Base-by-base conservation (phyloP, 35 echinoderm and acorn worm genomes). In the Hemicentrotus pulcherrimus region DNA sequence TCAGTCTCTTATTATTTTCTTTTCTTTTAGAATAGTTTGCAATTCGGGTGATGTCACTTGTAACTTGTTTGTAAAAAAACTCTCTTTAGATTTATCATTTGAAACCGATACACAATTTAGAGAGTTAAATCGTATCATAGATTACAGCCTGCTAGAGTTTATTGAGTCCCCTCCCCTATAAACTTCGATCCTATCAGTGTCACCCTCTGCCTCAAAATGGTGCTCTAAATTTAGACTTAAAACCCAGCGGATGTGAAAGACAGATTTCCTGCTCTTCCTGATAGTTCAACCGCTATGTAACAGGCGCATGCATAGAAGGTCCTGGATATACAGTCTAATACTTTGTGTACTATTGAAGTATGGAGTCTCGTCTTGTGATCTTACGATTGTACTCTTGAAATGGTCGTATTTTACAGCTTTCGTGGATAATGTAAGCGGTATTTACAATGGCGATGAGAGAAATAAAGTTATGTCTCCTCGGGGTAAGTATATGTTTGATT, bases 371-470 rank as follows among this genome's bases (percentile, higher is more conserved):
- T 6, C 65, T 55, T 15, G 50, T 10, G 15, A 78, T 24, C 19
- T 4, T 6, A 78, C 28, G 24, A 28, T 78, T 78, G 4, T 7
- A 22, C 65, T 78, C 65, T 78, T 93, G 91, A 93, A 93, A 93
- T 93, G 91, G n/a, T 93, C 48, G 45, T 58, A 48, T 47, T 93
- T 48, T 93, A 93, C 91, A 11, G 46, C 48, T n/a, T 31, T 58
- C 13, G 5, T 46, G 91, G 91, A 93, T 93, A 47, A 47, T 93
- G 46, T 93, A 55, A 93, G 48, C 91, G 12, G 22, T 58, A 93
- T 61, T 47, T 48, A 95, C 88, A 59, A 95, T 95, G 95, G 95
- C 95, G 58, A 95, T 95, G 95, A 88, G 95, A 70, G 95, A 95
- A 92, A 91, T 95, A 46, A 95, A 95, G 91, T 91, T 95, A 32